Evolutionary conservation across 2,888 invertebrate genomes (phyloP).

Genomic region (Quadroppia sp.): DNA sequence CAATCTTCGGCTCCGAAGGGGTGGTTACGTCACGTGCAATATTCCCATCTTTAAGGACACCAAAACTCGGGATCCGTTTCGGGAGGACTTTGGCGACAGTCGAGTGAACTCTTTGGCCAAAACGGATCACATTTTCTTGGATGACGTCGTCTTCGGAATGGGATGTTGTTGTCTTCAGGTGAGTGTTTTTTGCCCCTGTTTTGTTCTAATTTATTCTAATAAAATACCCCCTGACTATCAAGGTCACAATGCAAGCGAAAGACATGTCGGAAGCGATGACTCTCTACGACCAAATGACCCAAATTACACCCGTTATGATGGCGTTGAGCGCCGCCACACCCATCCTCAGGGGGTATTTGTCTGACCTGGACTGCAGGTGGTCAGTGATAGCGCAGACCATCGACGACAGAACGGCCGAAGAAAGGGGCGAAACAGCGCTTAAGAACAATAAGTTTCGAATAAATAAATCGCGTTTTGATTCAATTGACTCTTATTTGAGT

Average conservation of each 20-base stretch:
- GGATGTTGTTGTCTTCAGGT: conserved; percentile 95
- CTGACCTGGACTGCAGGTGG: conserved; percentile 97
- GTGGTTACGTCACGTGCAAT: conserved; percentile 93
- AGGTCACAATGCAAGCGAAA: conserved; percentile 93
- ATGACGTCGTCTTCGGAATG: conserved; percentile 99
- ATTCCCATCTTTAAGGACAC: conserved; percentile 88
- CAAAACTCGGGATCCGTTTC: conserved; percentile 76
- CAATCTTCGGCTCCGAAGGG: conserved; percentile 84
- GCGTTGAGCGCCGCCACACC: conserved; percentile 97
- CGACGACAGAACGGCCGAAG: conserved; percentile 88
- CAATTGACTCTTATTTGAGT: conserved; percentile 94
- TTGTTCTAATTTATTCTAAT: too few relatives aligned
- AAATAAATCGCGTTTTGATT: conserved; percentile 90
- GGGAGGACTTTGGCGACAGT: conserved; percentile 62
- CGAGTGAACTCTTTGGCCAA: conserved; percentile 64
- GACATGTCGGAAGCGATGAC: conserved; percentile 92
- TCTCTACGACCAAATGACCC: conserved; percentile 94
- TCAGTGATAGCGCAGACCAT: conserved; percentile 92
- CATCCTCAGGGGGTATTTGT: conserved; percentile 82
- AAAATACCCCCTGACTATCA: too few relatives aligned
- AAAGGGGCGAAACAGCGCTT: conserved; percentile 58
- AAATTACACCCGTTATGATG: conserved; percentile 93
- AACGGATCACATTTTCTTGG: conserved; percentile 93
- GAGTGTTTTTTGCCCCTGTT: too few relatives aligned
- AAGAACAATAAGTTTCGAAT: conserved; percentile 63